These are phyloP conservation scores for Aegithalos caudatus DNA, from an alignment of 2,113 vertebrate species.

Conservation along the genomic window DNA sequence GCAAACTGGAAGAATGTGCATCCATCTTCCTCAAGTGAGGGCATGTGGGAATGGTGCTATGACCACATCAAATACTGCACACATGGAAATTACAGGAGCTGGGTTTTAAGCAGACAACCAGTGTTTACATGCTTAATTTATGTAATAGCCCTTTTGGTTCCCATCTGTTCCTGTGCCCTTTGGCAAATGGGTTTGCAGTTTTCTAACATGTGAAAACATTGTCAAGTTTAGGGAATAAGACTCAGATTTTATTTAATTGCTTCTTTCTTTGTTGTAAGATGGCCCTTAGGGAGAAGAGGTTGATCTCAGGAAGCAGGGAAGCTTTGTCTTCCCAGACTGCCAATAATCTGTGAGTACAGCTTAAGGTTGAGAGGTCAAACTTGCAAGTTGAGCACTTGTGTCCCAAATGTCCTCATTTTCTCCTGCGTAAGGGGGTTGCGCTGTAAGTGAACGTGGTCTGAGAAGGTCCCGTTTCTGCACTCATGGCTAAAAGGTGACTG, in stretches of 20 bases:
- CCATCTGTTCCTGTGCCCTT: not conserved
- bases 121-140: not conserved
- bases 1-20: not conserved
- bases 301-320: not conserved
- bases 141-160: not conserved
- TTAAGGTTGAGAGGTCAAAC: not conserved
- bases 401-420: not conserved
- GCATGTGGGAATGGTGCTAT: not conserved
- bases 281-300: not conserved
- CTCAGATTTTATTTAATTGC: not conserved
- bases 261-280: not conserved
- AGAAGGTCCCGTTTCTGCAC: not conserved
- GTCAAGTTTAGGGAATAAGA: not conserved
- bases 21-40: not conserved
- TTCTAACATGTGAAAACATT: rapidly evolving
- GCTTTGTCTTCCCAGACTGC: not conserved
- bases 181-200: not conserved
- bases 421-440: not conserved
- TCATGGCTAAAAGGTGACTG: not conserved
- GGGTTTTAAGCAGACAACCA: not conserved
- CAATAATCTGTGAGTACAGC: not conserved
- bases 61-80: not conserved
- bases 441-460: not conserved
- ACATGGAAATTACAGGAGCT: not conserved
- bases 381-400: not conserved